These are phyloP conservation scores for Megalops atlanticus DNA, from an alignment of 2,113 vertebrate species.

Conservation along the genomic window DNA sequence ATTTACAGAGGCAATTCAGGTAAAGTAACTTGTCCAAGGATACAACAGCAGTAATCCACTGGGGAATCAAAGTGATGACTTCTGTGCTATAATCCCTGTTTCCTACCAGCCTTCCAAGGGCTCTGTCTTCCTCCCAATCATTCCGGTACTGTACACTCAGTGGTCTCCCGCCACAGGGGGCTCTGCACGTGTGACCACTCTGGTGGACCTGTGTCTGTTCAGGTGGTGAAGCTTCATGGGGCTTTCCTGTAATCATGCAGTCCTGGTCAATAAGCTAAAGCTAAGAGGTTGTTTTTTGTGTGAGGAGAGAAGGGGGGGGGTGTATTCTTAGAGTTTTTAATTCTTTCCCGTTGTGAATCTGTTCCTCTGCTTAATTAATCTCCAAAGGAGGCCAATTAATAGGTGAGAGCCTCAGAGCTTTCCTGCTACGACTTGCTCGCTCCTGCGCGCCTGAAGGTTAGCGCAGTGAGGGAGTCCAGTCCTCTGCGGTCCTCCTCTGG, in stretches of 20 bases:
- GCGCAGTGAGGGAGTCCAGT: not conserved
- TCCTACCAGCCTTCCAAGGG: too few species aligned
- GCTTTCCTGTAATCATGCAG: not conserved
- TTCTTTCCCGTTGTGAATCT: not conserved
- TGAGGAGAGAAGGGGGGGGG: not conserved
- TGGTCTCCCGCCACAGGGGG: not conserved
- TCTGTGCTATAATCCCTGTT: too few species aligned
- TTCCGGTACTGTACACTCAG: not conserved
- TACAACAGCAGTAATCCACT: too few species aligned
- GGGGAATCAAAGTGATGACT: too few species aligned
- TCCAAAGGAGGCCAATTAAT: constrained; percentile 8
- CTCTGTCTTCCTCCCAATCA: not conserved
- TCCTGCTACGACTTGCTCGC: not conserved
- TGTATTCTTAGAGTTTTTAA: not conserved
- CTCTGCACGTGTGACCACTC: not conserved
- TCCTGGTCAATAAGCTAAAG: not conserved
- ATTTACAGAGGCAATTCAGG: too few species aligned
- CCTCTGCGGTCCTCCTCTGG: not conserved
- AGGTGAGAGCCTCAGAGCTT: not conserved
- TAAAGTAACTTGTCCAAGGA: too few species aligned
- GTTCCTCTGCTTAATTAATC: not conserved
- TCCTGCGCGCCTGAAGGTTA: not conserved
- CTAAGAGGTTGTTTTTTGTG: not conserved
- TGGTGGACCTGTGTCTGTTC: not conserved
- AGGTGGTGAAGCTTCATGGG: not conserved